Base-by-base conservation (phyloP, 2,888 invertebrate species). In the Cerceris rybyensis region DNA sequence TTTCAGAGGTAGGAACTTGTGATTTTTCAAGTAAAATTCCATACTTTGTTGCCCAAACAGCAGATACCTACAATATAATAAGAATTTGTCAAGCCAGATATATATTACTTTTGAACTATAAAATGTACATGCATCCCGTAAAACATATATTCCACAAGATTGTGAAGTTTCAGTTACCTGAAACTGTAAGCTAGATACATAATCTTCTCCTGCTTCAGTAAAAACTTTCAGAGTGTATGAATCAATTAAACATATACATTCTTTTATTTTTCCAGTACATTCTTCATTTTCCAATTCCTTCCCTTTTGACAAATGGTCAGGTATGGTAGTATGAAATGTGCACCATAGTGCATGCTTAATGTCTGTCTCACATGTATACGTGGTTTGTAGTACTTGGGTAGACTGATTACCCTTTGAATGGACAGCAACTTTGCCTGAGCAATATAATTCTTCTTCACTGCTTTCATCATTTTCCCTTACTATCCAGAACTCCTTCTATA, bases 371-470 rank as follows among this genome's bases (percentile, higher is more conserved):
- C 97, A 95, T 6, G 97, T 97, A 90, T 96, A 98, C 68, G 96
- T 96, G 9, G 89, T 92, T 80, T 92, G 89, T 0, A 91, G 74
- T 14, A 90, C 73, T 63, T 86, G 84, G 6, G 90, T 89, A 43
- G 83, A 84, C 59, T 88, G 90, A 59, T 85, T 87, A 6, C 92
- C 92, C 82, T 87, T 91, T 0, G 90, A 89, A 66, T 92, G 90
- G 63, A 98, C 95, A 5, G 97, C 98, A 16, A 97, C 96, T 89
- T 96, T 95, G 1, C 96, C 97, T 87, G 95, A 96, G 1, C 97
- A 95, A 93, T 98, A 98, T 67, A 98, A 93, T 91, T 98, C 98
- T 90, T 98, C 98, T 92, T 98, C 98, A 83, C 92, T 91, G 89
- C 87, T 88, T 5, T 60, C 88, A 84, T 94, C 94, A 76, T 94